Evolutionary conservation across 2,888 invertebrate genomes (phyloP).

Genomic region (Pyrrhosoma nymphula): DNA sequence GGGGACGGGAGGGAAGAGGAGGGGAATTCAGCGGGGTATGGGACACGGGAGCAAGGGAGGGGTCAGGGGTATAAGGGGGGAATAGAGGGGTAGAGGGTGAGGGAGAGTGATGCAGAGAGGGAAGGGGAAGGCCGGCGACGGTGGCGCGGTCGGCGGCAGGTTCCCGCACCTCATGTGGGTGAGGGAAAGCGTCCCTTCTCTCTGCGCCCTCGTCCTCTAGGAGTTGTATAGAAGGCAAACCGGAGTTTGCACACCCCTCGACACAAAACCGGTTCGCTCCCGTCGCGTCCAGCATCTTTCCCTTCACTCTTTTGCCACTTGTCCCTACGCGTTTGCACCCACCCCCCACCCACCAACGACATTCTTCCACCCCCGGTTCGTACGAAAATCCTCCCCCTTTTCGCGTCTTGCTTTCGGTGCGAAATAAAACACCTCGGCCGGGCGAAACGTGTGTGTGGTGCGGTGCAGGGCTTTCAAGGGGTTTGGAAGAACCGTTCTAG

Average conservation of each 20-base stretch:
- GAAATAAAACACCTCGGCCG: background rate
- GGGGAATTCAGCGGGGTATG: background rate
- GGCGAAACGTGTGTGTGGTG: background rate
- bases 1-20: background rate
- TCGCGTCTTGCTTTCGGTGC: background rate
- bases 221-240: conserved; percentile 34
- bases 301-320: background rate
- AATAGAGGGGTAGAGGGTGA: background rate
- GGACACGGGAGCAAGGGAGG: background rate
- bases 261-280: conserved; percentile 12
- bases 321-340: background rate
- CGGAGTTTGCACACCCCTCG: conserved; percentile 32
- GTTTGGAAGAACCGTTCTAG: background rate
- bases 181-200: conserved; percentile 49
- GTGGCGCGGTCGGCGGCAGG: conserved; percentile 57
- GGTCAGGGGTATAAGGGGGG: background rate
- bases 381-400: background rate
- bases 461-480: background rate
- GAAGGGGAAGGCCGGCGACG: background rate
- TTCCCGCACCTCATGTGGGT: conserved; percentile 54
- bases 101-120: conserved; percentile 15
- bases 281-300: background rate
- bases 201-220: conserved; percentile 42
- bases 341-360: background rate
- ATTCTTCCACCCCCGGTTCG: background rate